Evolutionary conservation across 2,888 invertebrate genomes (phyloP), one percentile per base, ranked within the genome.

Genomic region (Sphecodes monilicornis): DNA sequence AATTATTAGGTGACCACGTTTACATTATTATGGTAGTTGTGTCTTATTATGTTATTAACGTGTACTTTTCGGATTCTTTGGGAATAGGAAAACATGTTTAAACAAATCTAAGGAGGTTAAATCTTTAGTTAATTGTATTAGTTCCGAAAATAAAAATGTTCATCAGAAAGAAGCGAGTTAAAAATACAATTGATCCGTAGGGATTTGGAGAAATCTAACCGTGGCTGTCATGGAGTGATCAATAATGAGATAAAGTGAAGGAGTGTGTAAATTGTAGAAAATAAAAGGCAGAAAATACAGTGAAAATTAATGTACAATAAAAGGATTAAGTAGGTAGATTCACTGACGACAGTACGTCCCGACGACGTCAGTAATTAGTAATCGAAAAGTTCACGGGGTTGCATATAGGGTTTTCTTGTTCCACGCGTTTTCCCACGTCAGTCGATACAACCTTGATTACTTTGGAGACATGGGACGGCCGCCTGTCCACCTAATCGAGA

Each of bases 341-440:
- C 32, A 3, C 8, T 2, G 16, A 64, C 8, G 64, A 64, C 18
- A 32, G 29, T 10, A 32, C 26, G 57, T 29, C 5, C 13, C 5
- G 16, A 10, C 32, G 32, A 64, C 3, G 32, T 32, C 64, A 8
- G 29, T 64, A 64, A 64, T 22, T 66, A 22, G 22, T 22, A 36
- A 50, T 32, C 66, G 36, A 36, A 66, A 66, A 32, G 66, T 36
- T 22, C 36, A 22, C 32, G 32, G 1, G 36, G 4, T 36, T 36
- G 66, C 22, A 36, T 36, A 66, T 66, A n/a, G 32, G 22, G 36
- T 66, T 64, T 22, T 11, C 39, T 13, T 10, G 29, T 73, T 69
- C 32, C 41, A 39, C 50, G 60, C 13, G 70, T 79, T 77, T 70
- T 82, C 75, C 54, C 82, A 66, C 74, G 50, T 54, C 74, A 68